phyloP scores from a whole-genome alignment of 2,888 invertebrate genomes.

The Thyatira batis region DNA sequence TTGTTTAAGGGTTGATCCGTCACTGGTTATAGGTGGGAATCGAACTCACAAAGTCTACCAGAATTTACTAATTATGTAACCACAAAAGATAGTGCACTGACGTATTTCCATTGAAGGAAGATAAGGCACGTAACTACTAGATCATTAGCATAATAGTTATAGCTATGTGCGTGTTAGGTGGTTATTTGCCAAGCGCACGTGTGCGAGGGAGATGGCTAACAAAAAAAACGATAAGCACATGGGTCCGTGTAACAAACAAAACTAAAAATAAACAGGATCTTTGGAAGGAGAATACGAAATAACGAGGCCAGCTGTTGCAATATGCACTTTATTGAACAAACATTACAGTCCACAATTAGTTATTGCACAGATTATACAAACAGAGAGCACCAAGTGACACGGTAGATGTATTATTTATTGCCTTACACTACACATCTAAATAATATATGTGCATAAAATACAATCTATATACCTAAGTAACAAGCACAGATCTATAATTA shows the following conservation, averaged over 20 bases:
- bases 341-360: constrained; percentile 26
- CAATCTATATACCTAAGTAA: constrained; percentile 1
- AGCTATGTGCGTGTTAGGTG: background rate
- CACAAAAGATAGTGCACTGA: background rate
- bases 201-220: background rate
- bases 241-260: constrained; percentile 44
- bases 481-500: constrained; percentile 4
- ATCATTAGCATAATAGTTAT: background rate
- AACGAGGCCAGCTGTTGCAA: constrained; percentile 25
- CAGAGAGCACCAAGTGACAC: constrained; percentile 27
- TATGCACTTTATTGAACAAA: constrained; percentile 42
- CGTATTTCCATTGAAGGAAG: background rate
- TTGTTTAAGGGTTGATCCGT: no score
- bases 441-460: background rate
- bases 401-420: constrained; percentile 3
- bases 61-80: no score
- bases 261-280: constrained; percentile 10
- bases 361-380: constrained; percentile 14
- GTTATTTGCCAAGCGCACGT: background rate
- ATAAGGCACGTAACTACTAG: background rate
- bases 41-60: no score
- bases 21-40: no score
- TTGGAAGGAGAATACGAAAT: constrained; percentile 33
- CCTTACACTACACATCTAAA: constrained; percentile 3
- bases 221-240: constrained; percentile 31